A percentile compares a stretch with the other conserved stretches of the same genome.
Evolutionary conservation across 2,797 vertebrate species (phyloP).

Genomic region (Gobio occitaniae): DNA sequence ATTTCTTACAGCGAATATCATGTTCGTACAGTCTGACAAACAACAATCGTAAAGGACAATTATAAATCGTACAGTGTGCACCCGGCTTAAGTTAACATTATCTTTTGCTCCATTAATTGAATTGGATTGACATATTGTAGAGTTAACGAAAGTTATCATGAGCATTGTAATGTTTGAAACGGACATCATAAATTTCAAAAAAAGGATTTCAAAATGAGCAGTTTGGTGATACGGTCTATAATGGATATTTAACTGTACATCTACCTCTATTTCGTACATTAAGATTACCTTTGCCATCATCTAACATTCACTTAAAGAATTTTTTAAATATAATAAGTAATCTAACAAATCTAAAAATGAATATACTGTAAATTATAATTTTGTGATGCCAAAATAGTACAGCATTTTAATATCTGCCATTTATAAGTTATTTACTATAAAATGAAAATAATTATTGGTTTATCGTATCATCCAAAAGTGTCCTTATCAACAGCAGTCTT

Average conservation of each 20-base stretch:
- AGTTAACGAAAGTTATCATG: not conserved
- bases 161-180: not conserved
- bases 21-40: too few relatives aligned
- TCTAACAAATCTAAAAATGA: not conserved
- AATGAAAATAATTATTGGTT: not conserved
- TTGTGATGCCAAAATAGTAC: not conserved
- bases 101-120: not conserved
- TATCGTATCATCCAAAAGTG: not conserved
- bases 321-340: not conserved
- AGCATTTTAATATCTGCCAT: not conserved
- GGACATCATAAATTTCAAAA: not conserved
- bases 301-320: not conserved
- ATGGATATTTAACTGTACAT: not conserved
- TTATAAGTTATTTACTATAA: not conserved
- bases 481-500: constrained; percentile 63
- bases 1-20: too few relatives aligned
- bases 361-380: not conserved
- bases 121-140: not conserved
- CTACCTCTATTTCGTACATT: not conserved
- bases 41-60: too few relatives aligned
- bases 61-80: too few relatives aligned
- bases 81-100: not conserved
- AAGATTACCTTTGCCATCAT: not conserved
- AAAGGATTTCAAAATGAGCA: not conserved
- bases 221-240: not conserved